Conservation (phyloP, 2,113 vertebrate genomes). For the Furnarius figulus region DNA sequence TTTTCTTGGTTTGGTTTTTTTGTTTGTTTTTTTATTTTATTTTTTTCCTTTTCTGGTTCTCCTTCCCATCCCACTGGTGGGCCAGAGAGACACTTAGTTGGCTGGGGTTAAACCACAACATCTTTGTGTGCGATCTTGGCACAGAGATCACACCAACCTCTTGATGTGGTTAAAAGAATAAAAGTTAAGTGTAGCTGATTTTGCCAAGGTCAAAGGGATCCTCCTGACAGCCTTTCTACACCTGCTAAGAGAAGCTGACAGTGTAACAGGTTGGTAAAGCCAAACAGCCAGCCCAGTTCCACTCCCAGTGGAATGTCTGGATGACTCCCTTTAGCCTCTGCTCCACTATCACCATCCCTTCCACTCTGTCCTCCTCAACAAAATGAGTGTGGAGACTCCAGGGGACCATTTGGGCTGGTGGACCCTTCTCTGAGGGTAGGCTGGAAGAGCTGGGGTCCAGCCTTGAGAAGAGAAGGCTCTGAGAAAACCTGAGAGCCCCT, state of each 20-base stretch:
- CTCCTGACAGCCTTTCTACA: background rate
- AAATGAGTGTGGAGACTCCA: background rate
- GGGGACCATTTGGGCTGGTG: background rate
- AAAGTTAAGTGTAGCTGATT: background rate
- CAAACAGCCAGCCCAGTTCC: background rate
- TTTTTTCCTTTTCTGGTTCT: background rate
- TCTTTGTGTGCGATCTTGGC: background rate
- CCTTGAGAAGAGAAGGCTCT: background rate
- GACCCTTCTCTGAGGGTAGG: background rate
- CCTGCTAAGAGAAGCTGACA: background rate
- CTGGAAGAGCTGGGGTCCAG: background rate
- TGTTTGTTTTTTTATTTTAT: too few species aligned
- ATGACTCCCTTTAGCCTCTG: background rate
- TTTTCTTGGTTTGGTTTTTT: background rate
- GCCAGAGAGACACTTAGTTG: background rate
- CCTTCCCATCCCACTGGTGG: background rate
- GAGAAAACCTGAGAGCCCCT: background rate
- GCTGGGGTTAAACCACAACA: background rate
- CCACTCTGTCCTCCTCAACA: background rate
- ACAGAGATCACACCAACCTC: background rate
- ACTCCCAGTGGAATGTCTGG: background rate
- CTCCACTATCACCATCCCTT: background rate
- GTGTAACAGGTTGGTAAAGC: accelerated
- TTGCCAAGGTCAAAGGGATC: background rate
- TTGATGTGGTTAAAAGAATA: background rate